Base-by-base conservation (phyloP, 2,797 vertebrate genomes). In the Nasua narica region DNA sequence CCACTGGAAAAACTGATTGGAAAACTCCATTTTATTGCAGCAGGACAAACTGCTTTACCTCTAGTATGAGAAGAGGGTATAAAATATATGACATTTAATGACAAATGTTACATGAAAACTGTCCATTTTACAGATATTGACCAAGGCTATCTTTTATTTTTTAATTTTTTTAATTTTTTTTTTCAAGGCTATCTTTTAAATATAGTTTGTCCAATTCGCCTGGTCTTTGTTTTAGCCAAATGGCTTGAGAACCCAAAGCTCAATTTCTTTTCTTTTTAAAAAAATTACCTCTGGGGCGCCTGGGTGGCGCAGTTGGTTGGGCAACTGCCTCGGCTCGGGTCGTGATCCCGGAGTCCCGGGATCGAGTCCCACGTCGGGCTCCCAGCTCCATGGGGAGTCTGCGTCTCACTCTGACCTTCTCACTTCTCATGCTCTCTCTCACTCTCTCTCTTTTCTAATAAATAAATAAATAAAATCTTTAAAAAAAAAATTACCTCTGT, bases 211-310 rank as follows among this genome's bases (percentile, higher is more conserved):
- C 58, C 29, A 92, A 35, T 90, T 90, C 15, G 12, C 65, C 27
- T 40, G 8, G 11, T 77, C 46, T 91, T 95, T 70, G 46, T 90
- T 97, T 96, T 85, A 79, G 43, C 37, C 43, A 37, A 82, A 69
- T 90, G 52, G 1, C 52, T 52, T 70, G 21, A 82, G 6, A 84
- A 67, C 3, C 58, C 60, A 77, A 93, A 76, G 48, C 29, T 76
- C n/a, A 40, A 29, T 88, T 72, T 95, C 25, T 88, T 32, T 88
- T n/a, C 43, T 91, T 78, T 50, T 77, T 27, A 48, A 54, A 46
- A n/a, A n/a, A n/a, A n/a, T n/a, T n/a, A n/a, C n/a, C n/a, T n/a
- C n/a, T n/a, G n/a, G n/a, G n/a, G n/a, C n/a, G n/a, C n/a, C n/a
- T n/a, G n/a, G n/a, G n/a, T n/a, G n/a, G n/a, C n/a, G n/a, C n/a